A percentile compares a stretch with the other conserved stretches of the same genome.
Evolutionary conservation across 2,888 invertebrate species (phyloP).

Genomic region (Willowsia nigromaculata): DNA sequence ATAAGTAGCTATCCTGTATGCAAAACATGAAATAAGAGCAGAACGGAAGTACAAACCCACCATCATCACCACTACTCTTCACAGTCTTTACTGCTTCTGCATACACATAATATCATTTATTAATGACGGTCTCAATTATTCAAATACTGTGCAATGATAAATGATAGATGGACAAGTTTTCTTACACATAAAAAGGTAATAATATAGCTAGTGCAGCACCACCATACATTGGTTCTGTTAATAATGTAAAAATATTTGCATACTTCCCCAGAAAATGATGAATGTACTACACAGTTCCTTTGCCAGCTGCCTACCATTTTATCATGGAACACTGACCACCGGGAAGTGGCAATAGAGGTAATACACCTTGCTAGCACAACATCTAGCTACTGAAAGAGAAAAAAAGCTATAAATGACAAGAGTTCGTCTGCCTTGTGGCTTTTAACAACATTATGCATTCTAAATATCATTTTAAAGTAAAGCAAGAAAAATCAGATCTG

Average conservation of each 20-base stretch:
- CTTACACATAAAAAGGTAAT: not conserved
- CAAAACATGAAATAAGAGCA: slow-evolving; percentile 66
- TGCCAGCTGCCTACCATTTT: slow-evolving; percentile 36
- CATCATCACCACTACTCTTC: slow-evolving; percentile 36
- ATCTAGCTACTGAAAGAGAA: not conserved
- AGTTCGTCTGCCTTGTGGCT: slow-evolving; percentile 54
- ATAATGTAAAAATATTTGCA: not conserved
- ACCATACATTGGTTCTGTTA: not conserved
- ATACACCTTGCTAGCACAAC: not conserved
- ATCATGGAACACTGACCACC: slow-evolving; percentile 66
- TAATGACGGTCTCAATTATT: slow-evolving; percentile 58
- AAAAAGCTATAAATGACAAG: not conserved
- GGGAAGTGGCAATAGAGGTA: slow-evolving; percentile 62
- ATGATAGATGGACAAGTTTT: slow-evolving; percentile 24
- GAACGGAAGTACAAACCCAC: slow-evolving; percentile 66
- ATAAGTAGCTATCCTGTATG: slow-evolving; percentile 68
- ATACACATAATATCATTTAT: slow-evolving; percentile 50
- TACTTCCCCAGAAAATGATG: not conserved
- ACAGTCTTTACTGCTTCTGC: not conserved
- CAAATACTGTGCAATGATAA: slow-evolving; percentile 33
- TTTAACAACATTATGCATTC: not conserved
- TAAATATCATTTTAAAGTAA: not conserved
- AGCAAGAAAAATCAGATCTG: slow-evolving; percentile 41
- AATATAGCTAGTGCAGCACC: not conserved
- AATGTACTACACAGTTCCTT: not conserved